Conservation (phyloP, 2,888 invertebrate genomes). For the Cetonia aurata region DNA sequence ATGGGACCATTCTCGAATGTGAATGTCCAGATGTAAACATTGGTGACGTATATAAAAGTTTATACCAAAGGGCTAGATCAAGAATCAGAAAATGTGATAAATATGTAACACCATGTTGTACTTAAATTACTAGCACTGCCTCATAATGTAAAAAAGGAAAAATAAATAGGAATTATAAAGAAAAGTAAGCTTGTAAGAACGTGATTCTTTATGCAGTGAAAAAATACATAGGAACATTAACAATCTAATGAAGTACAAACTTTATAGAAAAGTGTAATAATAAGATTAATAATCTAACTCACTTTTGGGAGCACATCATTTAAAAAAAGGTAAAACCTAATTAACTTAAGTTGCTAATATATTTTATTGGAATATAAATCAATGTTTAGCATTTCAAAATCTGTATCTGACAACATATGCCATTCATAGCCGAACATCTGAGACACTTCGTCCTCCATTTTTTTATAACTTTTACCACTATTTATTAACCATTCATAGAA, state of each 20-base stretch:
- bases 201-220: not conserved
- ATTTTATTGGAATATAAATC: constrained; percentile 57
- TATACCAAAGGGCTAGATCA: constrained; percentile 41
- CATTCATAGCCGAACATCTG: constrained; percentile 76
- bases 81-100: constrained; percentile 39
- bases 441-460: constrained; percentile 77
- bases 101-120: constrained; percentile 45
- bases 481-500: constrained; percentile 76
- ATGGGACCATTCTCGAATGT: constrained; percentile 35
- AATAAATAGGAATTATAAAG: too few relatives aligned
- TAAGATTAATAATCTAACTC: not conserved
- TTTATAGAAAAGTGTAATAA: constrained; percentile 4
- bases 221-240: constrained; percentile 1
- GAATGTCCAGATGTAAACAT: constrained; percentile 41
- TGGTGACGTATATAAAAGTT: constrained; percentile 39
- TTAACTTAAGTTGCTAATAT: constrained; percentile 10
- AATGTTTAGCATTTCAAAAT: constrained; percentile 70
- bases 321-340: not conserved
- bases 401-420: constrained; percentile 76
- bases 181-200: not conserved
- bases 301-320: not conserved
- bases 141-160: constrained; percentile 12
- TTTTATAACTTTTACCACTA: constrained; percentile 74
- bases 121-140: constrained; percentile 17
- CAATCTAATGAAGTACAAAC: constrained; percentile 4